Evolutionary conservation across 1,140 invertebrate species (phyloP), one percentile per base, ranked within the genome.

Genomic region (Heliconius hewitsoni): DNA sequence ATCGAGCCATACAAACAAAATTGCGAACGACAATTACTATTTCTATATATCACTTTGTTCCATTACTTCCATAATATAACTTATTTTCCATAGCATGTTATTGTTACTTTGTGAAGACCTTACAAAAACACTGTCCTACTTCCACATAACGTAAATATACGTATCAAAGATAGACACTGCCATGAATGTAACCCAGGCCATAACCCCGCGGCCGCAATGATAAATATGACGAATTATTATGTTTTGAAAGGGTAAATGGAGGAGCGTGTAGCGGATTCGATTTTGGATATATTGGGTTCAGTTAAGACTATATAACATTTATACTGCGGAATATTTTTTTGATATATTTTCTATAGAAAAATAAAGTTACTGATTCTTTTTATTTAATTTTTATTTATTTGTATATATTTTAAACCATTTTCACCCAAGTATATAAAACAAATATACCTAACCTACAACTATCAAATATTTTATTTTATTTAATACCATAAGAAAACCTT

Each of bases 161-260:
- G 27, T 30, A 66, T 66, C 60, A 66, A 66, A 66, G 60, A 66
- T 66, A 66, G 60, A 66, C 23, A 66, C 60, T 66, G 27, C 23
- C 13, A 66, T 66, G 60, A 66, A 66, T 66, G 60, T 66, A 66
- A 81, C 82, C 81, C 76, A 81, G 75, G 55, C 74, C 72, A 72
- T 82, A 79, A 80, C 79, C 76, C 55, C n/a, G 81, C 80, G 83
- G 80, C 80, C 85, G 81, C 86, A 77, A 78, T 86, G 84, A 88
- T 90, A 89, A 90, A 90, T 89, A 88, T 89, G 87, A 90, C 83
- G 83, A 85, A 89, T 87, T 87, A 90, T 89, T 88, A 88, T 89
- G 85, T 89, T 89, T 84, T 84, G 81, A 84, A 89, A 79, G 84
- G 84, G 81, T 79, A 77, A 78, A 18, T 50, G 75, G 4, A 74